Evolutionary conservation across 1,140 invertebrate species (phyloP).

Genomic region (Brachionus asplanchnoidis): DNA sequence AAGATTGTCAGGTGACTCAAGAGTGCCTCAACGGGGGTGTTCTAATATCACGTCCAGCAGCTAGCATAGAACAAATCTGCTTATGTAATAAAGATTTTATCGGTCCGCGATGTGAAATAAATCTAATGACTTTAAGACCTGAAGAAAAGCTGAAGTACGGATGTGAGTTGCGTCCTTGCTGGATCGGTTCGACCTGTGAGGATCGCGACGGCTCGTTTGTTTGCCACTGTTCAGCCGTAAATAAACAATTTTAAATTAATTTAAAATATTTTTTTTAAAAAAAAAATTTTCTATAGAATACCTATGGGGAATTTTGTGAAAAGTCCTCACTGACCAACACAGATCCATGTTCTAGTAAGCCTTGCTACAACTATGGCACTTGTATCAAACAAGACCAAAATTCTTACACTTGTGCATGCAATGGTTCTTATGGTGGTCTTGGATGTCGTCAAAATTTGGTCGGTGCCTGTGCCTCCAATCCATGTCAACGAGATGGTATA

Average conservation of each 20-base stretch:
- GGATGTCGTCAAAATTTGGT: slow-evolving; percentile 36
- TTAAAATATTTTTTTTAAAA: background rate
- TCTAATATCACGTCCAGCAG: slow-evolving; percentile 13
- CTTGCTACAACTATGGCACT: slow-evolving; percentile 40
- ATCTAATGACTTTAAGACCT: background rate
- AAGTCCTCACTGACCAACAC: slow-evolving; percentile 7
- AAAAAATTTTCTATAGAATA: background rate
- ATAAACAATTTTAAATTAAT: background rate
- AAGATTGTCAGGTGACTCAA: slow-evolving; percentile 15
- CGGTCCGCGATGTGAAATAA: slow-evolving; percentile 36
- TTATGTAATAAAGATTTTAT: slow-evolving; percentile 36
- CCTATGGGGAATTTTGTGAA: slow-evolving; percentile 34
- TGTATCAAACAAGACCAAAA: slow-evolving; percentile 28
- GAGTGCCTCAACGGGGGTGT: slow-evolving; percentile 33
- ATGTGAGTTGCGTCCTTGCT: slow-evolving; percentile 33
- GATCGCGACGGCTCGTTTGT: slow-evolving; percentile 39
- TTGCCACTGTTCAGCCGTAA: slow-evolving; percentile 38
- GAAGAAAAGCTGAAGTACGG: background rate
- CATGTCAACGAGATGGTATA: slow-evolving; percentile 43
- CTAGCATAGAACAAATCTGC: slow-evolving; percentile 17
- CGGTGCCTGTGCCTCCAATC: slow-evolving; percentile 40
- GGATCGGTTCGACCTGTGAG: slow-evolving; percentile 35
- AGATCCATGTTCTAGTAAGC: slow-evolving; percentile 34
- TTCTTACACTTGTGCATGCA: slow-evolving; percentile 36
- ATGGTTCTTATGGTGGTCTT: slow-evolving; percentile 33